Evolutionary conservation across 2,888 invertebrate genomes (phyloP), one percentile per base, ranked within the genome.

Genomic region (Papilio elwesi): DNA sequence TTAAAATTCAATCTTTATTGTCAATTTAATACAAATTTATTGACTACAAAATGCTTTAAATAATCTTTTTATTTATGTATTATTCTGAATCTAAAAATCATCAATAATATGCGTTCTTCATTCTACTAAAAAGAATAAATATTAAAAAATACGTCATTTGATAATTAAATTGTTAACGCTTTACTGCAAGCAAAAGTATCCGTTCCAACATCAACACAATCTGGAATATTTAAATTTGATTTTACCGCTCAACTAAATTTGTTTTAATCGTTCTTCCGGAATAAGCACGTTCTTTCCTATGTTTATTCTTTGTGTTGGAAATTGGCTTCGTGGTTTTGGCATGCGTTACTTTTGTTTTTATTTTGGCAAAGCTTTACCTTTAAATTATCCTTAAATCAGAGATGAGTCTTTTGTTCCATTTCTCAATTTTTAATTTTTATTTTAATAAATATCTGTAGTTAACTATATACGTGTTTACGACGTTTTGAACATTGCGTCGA

Each of bases 1-100:
- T 4, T 43, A 76, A 74, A 75, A 48, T 74, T 75, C 68, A 70
- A 66, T 74, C 69, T 72, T 74, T 65, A 68, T 74, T 76, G 4
- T 73, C 67, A 74, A 72, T 74, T 26, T 16, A 4, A 48, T 15
- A n/a, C 8, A 38, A 38, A 38, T 38, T 59, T 53, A 5, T 43
- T 43, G 43, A 43, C 2, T 43, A 9, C 9, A 43, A 43, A 43
- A 43, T 43, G 43, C 6, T 43, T 38, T 36, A 36, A 11, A 26
- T 16, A 5, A 55, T 38, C 38, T 38, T 13, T 8, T 59, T 59
- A 13, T 59, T 59, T 36, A 59, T 5, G 43, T 9, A 57, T 13
- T 51, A n/a, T 3, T 57, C 11, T 55, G 8, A 36, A 11, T 12
- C 13, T 57, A 26, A 36, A 59, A 38, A 38, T 59, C 38, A 38